Evolutionary conservation across 2,888 invertebrate species (phyloP).

Genomic region (Amiota mariae): DNA sequence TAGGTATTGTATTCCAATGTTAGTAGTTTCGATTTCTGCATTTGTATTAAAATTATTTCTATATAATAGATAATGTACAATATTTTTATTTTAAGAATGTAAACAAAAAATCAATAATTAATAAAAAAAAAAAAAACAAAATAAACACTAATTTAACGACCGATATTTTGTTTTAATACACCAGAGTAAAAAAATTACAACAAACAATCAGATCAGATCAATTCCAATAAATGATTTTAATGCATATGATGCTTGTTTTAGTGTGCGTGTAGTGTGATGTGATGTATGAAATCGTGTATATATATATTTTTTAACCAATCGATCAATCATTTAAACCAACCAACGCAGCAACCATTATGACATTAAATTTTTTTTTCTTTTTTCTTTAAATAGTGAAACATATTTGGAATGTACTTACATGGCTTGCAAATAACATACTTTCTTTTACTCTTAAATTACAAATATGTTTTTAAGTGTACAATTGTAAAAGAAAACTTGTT

Average conservation of each 20-base stretch:
- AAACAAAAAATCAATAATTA: too few species aligned
- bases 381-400: slow-evolving; percentile 60
- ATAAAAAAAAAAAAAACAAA: too few species aligned
- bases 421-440: slow-evolving; percentile 52
- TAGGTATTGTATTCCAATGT: too few species aligned
- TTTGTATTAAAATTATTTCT: too few species aligned
- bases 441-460: background rate
- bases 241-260: slow-evolving; percentile 9
- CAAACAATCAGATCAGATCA: slow-evolving; percentile 16
- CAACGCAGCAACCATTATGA: slow-evolving; percentile 73
- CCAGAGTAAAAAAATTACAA: slow-evolving; percentile 20
- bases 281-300: background rate
- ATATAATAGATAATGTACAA: too few species aligned
- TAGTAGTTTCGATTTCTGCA: too few species aligned
- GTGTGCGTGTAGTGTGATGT: background rate
- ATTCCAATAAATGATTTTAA: slow-evolving; percentile 19
- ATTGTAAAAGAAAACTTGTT: slow-evolving; percentile 39
- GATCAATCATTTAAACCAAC: slow-evolving; percentile 68
- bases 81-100: too few species aligned
- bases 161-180: too few species aligned
- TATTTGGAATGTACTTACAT: slow-evolving; percentile 70
- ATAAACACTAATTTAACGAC: too few species aligned
- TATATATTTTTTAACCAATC: slow-evolving; percentile 22
- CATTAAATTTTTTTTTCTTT: slow-evolving; percentile 54
- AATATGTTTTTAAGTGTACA: background rate